A percentile compares a stretch with the other conserved stretches of the same genome.
Conservation (phyloP, 64 coral and sea anemone genomes). For the Acropora tenuis region DNA sequence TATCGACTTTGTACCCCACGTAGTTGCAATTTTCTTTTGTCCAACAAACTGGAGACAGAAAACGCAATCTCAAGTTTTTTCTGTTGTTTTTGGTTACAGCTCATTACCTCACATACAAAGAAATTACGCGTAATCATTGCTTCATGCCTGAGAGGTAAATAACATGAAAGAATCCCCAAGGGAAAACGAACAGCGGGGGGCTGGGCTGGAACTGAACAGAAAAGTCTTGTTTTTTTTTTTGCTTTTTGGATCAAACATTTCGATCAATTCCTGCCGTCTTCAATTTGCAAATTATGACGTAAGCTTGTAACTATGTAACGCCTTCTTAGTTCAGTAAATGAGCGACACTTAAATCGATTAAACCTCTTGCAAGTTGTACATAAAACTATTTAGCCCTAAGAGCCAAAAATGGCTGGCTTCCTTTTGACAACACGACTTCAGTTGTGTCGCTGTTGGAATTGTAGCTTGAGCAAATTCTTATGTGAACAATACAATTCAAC, state of each 20-base stretch:
- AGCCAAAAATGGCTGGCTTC: no score
- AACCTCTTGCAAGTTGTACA: no score
- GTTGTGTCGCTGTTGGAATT: no score
- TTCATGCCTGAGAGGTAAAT: neutral
- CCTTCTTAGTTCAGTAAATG: no score
- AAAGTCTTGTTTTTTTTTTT: neutral
- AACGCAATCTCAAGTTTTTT: conserved; percentile 3
- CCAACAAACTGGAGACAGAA: neutral
- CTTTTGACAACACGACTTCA: no score
- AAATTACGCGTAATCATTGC: conserved; percentile 19
- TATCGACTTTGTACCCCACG: no score
- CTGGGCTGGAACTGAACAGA: neutral
- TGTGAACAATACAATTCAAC: no score
- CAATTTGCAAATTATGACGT: no score
- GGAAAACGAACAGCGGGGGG: neutral
- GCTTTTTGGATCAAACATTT: neutral
- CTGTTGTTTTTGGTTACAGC: conserved; percentile 25
- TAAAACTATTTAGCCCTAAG: no score
- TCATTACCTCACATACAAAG: conserved; percentile 33
- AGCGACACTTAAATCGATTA: no score
- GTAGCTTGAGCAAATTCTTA: no score
- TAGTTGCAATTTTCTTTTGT: neutral
- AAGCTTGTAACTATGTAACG: no score
- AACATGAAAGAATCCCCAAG: neutral
- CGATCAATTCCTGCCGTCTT: neutral